Evolutionary conservation across 2,113 vertebrate genomes (phyloP).

Genomic region (Dasypus novemcinctus): DNA sequence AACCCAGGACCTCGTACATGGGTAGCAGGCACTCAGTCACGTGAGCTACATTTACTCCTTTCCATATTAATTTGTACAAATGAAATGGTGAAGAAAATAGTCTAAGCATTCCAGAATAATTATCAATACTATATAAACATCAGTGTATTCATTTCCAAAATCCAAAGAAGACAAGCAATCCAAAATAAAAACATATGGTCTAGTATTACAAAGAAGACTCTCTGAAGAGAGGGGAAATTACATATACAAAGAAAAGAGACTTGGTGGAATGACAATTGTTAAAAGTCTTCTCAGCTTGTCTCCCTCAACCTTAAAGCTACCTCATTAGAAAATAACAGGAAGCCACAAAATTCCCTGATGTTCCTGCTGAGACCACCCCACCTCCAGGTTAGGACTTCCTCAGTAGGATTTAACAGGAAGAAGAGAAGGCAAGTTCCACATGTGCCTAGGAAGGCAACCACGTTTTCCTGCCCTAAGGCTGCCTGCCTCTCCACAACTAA

Average conservation of each 20-base stretch:
- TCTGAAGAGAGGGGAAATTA: background rate
- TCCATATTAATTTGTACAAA: constrained; percentile 45
- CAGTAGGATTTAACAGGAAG: background rate
- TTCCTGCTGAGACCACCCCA: background rate
- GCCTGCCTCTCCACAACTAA: background rate
- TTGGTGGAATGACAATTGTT: background rate
- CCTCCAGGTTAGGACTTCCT: background rate
- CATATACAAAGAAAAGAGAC: background rate
- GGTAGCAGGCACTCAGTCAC: no score
- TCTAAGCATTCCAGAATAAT: background rate
- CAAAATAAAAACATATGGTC: constrained; percentile 26
- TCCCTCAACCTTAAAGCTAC: background rate
- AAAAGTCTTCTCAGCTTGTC: background rate
- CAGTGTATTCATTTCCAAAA: constrained; percentile 6
- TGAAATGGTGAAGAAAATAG: constrained; percentile 9
- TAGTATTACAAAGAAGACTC: background rate
- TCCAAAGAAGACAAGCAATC: background rate
- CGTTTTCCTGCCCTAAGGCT: background rate
- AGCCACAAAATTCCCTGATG: background rate
- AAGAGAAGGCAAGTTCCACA: background rate
- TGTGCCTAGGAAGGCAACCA: background rate
- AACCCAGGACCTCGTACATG: no score
- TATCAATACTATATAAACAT: constrained; percentile 16
- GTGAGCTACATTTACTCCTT: background rate
- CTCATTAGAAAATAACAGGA: constrained; percentile 5